phyloP scores from a whole-genome alignment of 2,797 vertebrate species.

The Orestias chungarensis region DNA sequence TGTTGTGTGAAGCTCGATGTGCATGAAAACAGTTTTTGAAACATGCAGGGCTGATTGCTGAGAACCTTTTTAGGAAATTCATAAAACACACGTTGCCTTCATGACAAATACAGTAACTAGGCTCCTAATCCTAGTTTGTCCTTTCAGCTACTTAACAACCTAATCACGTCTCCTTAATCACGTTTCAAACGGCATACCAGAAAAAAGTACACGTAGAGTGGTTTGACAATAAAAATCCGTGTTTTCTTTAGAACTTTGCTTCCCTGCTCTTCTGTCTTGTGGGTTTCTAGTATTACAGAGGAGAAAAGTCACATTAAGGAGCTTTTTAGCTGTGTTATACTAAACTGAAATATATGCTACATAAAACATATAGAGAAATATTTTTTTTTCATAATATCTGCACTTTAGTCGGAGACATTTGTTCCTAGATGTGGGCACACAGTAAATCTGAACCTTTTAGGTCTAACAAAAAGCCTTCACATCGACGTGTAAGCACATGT shows the following conservation, averaged over 20 bases:
- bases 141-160: not conserved
- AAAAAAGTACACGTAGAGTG: too few species aligned
- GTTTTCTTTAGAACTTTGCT: too few species aligned
- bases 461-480: constrained; percentile 17
- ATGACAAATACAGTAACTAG: not conserved
- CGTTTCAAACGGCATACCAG: too few species aligned
- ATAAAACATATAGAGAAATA: not conserved
- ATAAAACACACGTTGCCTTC: not conserved
- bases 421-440: constrained; percentile 9
- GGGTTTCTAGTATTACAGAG: not conserved
- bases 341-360: not conserved
- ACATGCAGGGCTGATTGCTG: not conserved
- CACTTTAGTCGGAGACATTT: constrained; percentile 8
- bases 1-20: not conserved
- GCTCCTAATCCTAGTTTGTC: not conserved
- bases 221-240: too few species aligned
- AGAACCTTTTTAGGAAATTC: not conserved
- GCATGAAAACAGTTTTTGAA: not conserved
- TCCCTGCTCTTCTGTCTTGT: not conserved
- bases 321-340: not conserved
- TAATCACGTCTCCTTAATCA: too few species aligned
- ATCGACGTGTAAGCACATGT: constrained; percentile 21
- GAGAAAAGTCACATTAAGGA: not conserved
- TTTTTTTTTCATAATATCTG: not conserved
- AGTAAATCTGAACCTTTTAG: constrained; percentile 25